Percentiles rank a stretch among this genome's conserved stretches.
Conservation (phyloP, 2,888 invertebrate species). For the Trissoscelio sp. region DNA sequence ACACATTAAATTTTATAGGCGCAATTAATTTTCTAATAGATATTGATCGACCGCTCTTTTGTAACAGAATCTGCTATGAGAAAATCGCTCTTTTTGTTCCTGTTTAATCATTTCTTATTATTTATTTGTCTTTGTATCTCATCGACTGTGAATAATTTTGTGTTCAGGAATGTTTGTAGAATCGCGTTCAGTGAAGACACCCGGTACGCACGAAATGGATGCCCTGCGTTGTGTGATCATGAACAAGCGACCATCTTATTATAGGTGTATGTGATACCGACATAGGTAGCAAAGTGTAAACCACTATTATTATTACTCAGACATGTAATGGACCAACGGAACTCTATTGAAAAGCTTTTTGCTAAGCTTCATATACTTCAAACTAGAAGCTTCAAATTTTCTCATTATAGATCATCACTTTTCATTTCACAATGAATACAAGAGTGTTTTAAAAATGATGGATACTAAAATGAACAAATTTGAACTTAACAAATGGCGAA, state of each 20-base stretch:
- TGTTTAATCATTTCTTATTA: not conserved
- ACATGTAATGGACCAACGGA: constrained; percentile 73
- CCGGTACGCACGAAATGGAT: constrained; percentile 74
- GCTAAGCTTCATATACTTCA: not conserved
- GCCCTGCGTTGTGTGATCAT: constrained; percentile 68
- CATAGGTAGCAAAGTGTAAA: constrained; percentile 79
- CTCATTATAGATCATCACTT: no score
- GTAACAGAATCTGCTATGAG: constrained; percentile 18
- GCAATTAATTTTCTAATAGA: constrained; percentile 44
- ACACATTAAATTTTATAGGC: constrained; percentile 40
- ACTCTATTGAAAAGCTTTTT: constrained; percentile 29
- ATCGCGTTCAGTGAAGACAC: constrained; percentile 69
- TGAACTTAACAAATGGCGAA: constrained; percentile 35
- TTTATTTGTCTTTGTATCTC: no score
- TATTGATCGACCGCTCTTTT: constrained; percentile 33
- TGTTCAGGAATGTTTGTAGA: constrained; percentile 25
- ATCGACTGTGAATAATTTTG: constrained; percentile 40
- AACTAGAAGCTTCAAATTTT: no score
- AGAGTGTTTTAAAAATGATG: no score
- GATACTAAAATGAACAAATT: no score
- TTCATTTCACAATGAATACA: no score
- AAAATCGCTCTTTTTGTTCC: not conserved
- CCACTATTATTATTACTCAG: constrained; percentile 78
- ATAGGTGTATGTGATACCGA: constrained; percentile 73
- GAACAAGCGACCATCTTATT: constrained; percentile 74